phyloP scores from a whole-genome alignment of 2,797 vertebrate species.

The Tragopan temminckii region DNA sequence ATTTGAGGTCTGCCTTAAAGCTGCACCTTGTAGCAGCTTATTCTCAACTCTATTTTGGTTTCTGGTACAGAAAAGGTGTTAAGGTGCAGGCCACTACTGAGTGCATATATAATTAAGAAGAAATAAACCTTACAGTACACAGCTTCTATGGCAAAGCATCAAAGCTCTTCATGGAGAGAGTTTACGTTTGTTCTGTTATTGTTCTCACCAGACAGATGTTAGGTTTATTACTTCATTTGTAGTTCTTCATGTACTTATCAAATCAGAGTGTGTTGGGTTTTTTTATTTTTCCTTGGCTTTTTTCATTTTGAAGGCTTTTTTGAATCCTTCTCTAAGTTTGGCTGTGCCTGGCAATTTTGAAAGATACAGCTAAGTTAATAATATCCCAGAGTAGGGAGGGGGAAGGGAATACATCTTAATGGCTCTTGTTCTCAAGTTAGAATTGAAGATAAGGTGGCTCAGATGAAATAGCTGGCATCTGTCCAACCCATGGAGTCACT shows the following conservation, averaged over 20 bases:
- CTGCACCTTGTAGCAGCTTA: constrained; percentile 56
- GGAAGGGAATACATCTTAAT: constrained; percentile 62
- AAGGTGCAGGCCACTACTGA: constrained; percentile 2
- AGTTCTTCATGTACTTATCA: background rate
- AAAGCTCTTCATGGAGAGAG: background rate
- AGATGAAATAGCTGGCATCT: constrained; percentile 75
- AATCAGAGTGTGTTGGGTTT: fast-evolving
- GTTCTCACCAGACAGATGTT: background rate
- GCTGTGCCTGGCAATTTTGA: background rate
- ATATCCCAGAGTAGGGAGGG: background rate
- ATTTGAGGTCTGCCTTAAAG: constrained; percentile 3
- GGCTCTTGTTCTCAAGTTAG: constrained; percentile 67
- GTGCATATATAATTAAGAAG: background rate
- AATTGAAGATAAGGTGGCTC: constrained; percentile 76
- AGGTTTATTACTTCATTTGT: background rate
- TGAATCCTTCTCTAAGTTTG: background rate
- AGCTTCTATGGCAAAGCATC: background rate
- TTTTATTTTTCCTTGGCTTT: background rate
- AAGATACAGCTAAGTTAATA: constrained; percentile 48
- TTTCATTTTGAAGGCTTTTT: background rate
- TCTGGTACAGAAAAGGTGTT: constrained; percentile 13
- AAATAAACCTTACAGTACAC: background rate
- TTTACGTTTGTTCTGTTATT: background rate
- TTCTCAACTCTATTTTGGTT: background rate
- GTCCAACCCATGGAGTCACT: constrained; percentile 74